A percentile compares a stretch with the other conserved stretches of the same genome.
phyloP scores from a whole-genome alignment of 2,113 vertebrate species.

The Megaceryle torquata region DNA sequence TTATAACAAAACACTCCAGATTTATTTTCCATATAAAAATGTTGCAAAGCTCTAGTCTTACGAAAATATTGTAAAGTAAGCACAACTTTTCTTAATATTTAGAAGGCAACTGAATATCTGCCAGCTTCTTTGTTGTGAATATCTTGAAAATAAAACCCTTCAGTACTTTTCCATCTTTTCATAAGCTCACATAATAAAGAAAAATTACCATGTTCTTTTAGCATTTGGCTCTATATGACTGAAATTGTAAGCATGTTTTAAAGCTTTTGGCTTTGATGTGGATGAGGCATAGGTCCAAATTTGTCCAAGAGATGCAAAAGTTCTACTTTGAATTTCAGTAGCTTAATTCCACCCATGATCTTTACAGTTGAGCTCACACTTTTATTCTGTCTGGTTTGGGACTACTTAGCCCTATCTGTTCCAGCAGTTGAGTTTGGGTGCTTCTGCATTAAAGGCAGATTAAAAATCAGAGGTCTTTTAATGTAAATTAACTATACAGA shows the following conservation, averaged over 20 bases:
- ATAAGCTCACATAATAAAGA: neutral
- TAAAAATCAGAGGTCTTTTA: neutral
- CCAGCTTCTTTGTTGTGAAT: neutral
- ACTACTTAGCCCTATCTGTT: neutral
- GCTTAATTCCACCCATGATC: neutral
- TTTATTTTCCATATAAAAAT: neutral
- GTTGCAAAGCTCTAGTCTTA: neutral
- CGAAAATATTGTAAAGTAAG: neutral
- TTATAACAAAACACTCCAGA: neutral
- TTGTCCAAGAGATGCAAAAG: neutral
- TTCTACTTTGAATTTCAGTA: neutral
- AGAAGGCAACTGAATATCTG: neutral
- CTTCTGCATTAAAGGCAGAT: neutral
- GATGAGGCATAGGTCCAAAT: neutral
- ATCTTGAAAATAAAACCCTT: slow-evolving; percentile 1
- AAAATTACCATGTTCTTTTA: slow-evolving; percentile 3
- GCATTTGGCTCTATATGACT: neutral
- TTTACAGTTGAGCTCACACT: neutral
- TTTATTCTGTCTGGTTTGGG: neutral
- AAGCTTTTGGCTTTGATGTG: neutral
- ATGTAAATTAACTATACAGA: neutral
- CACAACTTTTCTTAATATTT: neutral
- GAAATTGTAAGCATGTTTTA: neutral
- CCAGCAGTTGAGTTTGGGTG: neutral
- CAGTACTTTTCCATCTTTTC: slow-evolving; percentile 8